Percentiles rank a stretch among this genome's conserved stretches.
phyloP scores from a whole-genome alignment of 2,113 vertebrate genomes.

The Erinaceus europaeus region DNA sequence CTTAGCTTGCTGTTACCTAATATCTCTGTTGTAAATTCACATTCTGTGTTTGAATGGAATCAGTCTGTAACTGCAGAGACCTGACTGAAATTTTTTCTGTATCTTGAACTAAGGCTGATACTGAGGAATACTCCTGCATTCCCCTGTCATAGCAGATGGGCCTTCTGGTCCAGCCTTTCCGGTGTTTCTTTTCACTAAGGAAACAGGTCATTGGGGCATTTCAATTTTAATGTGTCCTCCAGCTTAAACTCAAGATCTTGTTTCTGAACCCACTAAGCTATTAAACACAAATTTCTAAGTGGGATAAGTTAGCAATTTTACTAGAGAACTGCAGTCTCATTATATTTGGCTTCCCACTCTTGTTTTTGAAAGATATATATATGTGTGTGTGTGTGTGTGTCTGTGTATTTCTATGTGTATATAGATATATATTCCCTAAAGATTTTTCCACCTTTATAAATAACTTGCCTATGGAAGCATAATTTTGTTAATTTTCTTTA shows the following conservation, averaged over 20 bases:
- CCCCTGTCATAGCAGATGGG: not conserved
- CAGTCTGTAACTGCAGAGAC: not conserved
- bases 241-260: not conserved
- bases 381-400: not conserved
- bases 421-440: no score
- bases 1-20: not conserved
- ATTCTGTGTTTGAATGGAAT: not conserved
- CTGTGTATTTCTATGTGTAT: not conserved
- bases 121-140: not conserved
- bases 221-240: not conserved
- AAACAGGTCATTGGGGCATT: not conserved
- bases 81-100: not conserved
- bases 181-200: no score
- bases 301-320: not conserved
- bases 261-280: not conserved
- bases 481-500: no score
- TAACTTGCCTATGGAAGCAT: no score
- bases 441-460: no score
- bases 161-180: not conserved
- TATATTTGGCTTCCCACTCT: not conserved
- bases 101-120: not conserved
- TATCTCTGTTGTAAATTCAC: not conserved
- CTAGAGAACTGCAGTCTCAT: not conserved
- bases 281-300: not conserved
- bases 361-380: not conserved